phyloP scores from a whole-genome alignment of 2,888 invertebrate species.

The Fragum whitleyi region DNA sequence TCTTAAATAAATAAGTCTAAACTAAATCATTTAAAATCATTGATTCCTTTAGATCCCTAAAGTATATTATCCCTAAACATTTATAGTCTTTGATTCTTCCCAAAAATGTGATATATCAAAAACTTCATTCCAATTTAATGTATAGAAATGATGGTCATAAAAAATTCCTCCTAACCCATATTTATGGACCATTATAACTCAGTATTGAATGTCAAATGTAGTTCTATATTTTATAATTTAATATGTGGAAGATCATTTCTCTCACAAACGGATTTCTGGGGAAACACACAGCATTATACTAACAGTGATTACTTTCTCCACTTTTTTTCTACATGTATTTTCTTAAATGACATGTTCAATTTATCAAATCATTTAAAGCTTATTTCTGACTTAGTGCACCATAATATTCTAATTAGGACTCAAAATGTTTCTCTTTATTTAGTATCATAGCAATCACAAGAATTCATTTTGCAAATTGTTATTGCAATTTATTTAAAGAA shows the following conservation, averaged over 20 bases:
- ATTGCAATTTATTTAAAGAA: too few relatives aligned
- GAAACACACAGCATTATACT: slow-evolving; percentile 58
- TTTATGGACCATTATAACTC: neutral
- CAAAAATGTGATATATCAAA: neutral
- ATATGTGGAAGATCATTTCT: slow-evolving; percentile 16
- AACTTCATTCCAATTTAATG: neutral
- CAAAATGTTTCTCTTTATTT: neutral
- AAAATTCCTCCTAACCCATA: neutral
- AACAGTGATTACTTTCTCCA: slow-evolving; percentile 55
- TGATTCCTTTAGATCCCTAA: too few relatives aligned
- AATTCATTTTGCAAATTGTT: too few relatives aligned
- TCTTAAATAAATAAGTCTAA: too few relatives aligned
- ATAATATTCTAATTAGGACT: neutral
- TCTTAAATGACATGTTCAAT: too few relatives aligned
- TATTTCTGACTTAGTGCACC: too few relatives aligned
- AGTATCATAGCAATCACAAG: too few relatives aligned
- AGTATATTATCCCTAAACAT: too few relatives aligned
- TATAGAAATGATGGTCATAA: slow-evolving; percentile 5
- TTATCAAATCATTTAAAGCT: too few relatives aligned
- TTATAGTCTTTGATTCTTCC: neutral
- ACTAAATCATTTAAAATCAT: too few relatives aligned
- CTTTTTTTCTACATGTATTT: slow-evolving; percentile 3
- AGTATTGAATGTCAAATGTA: neutral
- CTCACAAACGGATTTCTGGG: slow-evolving; percentile 38
- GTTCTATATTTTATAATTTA: neutral